A percentile compares a stretch with the other conserved stretches of the same genome.
Evolutionary conservation across 2,888 invertebrate genomes (phyloP).

Genomic region (Pocota personata): DNA sequence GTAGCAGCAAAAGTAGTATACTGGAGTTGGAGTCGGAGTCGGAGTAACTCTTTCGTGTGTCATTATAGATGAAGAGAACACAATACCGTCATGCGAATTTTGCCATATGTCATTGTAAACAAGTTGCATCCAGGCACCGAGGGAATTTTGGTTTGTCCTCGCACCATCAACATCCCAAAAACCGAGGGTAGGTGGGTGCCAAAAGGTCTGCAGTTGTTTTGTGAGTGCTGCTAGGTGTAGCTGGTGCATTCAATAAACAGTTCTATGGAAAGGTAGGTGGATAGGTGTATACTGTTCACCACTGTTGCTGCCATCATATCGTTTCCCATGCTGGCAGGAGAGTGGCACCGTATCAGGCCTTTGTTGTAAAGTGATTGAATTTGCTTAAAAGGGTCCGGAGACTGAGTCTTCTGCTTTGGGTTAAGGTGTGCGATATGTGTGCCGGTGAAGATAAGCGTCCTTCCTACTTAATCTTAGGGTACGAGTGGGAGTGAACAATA

Average conservation of each 20-base stretch:
- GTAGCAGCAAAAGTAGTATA: constrained; percentile 41
- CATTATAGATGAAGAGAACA: constrained; percentile 69
- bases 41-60: constrained; percentile 67
- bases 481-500: background rate
- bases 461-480: background rate
- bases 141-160: constrained; percentile 47
- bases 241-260: constrained; percentile 26
- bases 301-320: constrained; percentile 58
- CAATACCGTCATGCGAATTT: constrained; percentile 71
- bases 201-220: constrained; percentile 22
- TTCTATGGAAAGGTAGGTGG: background rate
- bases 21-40: constrained; percentile 39
- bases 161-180: constrained; percentile 40
- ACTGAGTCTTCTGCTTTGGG: constrained; percentile 28
- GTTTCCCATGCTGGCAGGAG: constrained; percentile 61
- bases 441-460: constrained; percentile 44
- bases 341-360: constrained; percentile 42
- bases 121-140: constrained; percentile 46
- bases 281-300: constrained; percentile 18
- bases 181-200: background rate
- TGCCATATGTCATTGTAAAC: constrained; percentile 73
- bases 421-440: constrained; percentile 32
- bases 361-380: constrained; percentile 70
- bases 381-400: constrained; percentile 51
- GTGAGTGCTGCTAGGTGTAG: background rate